These are phyloP conservation scores for Schizotus pectinicornis DNA, from an alignment of 2,888 invertebrate species.

Conservation along the genomic window DNA sequence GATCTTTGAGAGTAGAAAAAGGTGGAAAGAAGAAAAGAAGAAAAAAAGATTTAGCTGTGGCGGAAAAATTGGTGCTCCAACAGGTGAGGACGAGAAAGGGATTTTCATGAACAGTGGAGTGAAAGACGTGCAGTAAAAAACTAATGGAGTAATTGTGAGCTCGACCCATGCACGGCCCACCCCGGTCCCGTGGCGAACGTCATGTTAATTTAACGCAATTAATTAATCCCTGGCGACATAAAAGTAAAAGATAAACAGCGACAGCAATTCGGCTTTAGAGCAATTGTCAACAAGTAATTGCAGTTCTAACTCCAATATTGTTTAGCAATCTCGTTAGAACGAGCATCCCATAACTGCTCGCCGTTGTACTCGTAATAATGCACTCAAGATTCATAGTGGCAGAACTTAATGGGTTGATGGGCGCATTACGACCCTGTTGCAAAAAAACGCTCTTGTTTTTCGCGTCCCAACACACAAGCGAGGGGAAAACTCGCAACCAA, in stretches of 20 bases:
- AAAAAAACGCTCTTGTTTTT: slow-evolving; percentile 39
- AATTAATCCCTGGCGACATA: background rate
- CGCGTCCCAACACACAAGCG: slow-evolving; percentile 16
- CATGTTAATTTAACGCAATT: too few relatives aligned
- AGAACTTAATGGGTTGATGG: slow-evolving; percentile 45
- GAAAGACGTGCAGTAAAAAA: too few relatives aligned
- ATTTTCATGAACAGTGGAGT: too few relatives aligned
- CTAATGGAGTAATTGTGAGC: too few relatives aligned
- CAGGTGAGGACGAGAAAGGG: too few relatives aligned
- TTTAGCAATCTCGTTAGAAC: slow-evolving; percentile 26
- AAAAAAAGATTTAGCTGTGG: too few relatives aligned
- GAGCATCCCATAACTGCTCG: slow-evolving; percentile 21
- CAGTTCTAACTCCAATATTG: slow-evolving; percentile 29
- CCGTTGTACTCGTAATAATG: slow-evolving; percentile 33
- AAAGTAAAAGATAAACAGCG: slow-evolving; percentile 23
- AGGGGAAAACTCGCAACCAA: background rate
- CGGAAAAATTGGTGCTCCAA: too few relatives aligned
- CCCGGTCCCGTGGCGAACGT: too few relatives aligned
- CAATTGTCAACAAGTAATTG: slow-evolving; percentile 31
- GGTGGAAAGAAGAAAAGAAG: too few relatives aligned
- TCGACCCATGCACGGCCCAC: too few relatives aligned
- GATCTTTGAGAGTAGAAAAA: too few relatives aligned
- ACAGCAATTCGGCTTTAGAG: slow-evolving; percentile 20
- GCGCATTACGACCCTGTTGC: slow-evolving; percentile 34
- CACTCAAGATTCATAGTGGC: slow-evolving; percentile 38